Evolutionary conservation across 2,888 invertebrate species (phyloP).

Genomic region (Cataglyphis altisquamis): DNA sequence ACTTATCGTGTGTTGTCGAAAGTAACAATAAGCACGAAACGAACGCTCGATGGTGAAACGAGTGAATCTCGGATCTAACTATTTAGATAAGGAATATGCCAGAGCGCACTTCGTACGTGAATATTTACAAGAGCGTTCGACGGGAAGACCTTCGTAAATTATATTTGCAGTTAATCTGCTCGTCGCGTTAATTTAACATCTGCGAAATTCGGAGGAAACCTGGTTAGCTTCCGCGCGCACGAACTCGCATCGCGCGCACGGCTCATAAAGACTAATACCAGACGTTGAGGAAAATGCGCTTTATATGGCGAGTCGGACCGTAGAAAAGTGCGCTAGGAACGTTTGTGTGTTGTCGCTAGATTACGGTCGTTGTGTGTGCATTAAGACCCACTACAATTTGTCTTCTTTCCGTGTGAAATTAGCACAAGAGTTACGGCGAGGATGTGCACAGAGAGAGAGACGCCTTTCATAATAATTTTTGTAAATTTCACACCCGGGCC

Average conservation of each 20-base stretch:
- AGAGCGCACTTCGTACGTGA: conserved; percentile 40
- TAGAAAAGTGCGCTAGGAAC: conserved; percentile 45
- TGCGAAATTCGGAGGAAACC: conserved; percentile 68
- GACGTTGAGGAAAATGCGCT: conserved; percentile 57
- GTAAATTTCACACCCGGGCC: conserved; percentile 34
- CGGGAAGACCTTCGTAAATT: conserved; percentile 62
- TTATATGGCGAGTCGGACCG: conserved; percentile 38
- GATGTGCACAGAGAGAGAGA: not conserved
- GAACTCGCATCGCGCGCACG: conserved; percentile 22
- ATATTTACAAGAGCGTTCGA: conserved; percentile 55
- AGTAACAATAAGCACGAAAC: conserved; percentile 22
- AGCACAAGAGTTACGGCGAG: conserved; percentile 37
- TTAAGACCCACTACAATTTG: conserved; percentile 51
- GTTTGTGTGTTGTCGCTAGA: conserved; percentile 47
- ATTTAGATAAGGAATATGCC: conserved; percentile 40
- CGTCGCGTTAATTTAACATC: conserved; percentile 70
- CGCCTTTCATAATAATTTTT: conserved; percentile 29
- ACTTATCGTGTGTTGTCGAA: not conserved
- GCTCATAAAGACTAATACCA: conserved; percentile 70
- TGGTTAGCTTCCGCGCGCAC: conserved; percentile 41
- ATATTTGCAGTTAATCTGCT: conserved; percentile 74
- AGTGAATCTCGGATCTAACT: conserved; percentile 44
- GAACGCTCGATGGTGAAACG: conserved; percentile 7
- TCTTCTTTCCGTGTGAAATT: conserved; percentile 54
- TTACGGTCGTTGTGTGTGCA: conserved; percentile 51